A percentile compares a stretch with the other conserved stretches of the same genome.
These are phyloP conservation scores for Erythrolamprus reginae DNA, from an alignment of 2,113 vertebrate species.

Conservation along the genomic window DNA sequence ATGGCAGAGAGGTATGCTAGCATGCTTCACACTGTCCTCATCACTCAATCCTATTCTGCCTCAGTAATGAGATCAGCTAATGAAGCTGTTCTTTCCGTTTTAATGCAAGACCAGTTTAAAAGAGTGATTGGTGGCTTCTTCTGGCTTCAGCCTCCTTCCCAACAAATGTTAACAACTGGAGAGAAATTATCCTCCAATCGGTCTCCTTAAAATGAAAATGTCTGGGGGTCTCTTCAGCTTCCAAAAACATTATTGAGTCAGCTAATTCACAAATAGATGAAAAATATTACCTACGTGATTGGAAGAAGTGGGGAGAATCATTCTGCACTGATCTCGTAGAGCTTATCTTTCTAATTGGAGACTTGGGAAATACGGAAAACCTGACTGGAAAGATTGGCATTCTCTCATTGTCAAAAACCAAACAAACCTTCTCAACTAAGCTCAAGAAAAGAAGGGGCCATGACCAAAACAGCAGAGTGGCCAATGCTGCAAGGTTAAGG, in stretches of 20 bases:
- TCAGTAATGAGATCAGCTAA: not conserved
- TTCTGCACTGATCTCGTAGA: not conserved
- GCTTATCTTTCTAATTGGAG: not conserved
- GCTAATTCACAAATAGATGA: not conserved
- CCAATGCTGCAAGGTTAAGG: not conserved
- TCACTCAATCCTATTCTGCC: not conserved
- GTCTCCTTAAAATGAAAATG: not conserved
- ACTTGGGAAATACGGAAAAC: not conserved
- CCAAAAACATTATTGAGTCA: not conserved
- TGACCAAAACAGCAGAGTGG: not conserved
- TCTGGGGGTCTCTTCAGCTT: not conserved
- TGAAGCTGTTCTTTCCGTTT: not conserved
- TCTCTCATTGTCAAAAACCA: not conserved
- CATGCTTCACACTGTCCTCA: not conserved
- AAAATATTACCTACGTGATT: not conserved
- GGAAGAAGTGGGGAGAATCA: not conserved
- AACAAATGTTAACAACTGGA: not conserved
- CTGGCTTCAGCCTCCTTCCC: not conserved
- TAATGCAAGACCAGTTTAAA: not conserved
- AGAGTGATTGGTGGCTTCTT: not conserved
- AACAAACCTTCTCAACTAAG: not conserved
- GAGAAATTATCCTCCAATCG: not conserved
- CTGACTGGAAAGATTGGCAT: not conserved
- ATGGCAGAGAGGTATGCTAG: not conserved
- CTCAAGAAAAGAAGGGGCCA: not conserved